Evolutionary conservation across 2,888 invertebrate genomes (phyloP).

Genomic region (Machimus atricapillus): DNA sequence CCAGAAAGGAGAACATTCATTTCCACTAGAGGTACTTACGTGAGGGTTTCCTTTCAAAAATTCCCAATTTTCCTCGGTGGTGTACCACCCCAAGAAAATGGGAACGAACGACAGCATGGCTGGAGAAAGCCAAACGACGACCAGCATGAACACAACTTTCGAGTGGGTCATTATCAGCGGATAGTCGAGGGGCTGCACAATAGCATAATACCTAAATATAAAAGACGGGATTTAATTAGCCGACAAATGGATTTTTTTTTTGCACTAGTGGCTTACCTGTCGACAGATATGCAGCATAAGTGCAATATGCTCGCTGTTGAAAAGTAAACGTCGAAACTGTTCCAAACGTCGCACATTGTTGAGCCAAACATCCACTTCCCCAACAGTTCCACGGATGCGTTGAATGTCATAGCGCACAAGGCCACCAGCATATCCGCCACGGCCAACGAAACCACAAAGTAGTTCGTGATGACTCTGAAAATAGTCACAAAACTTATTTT

Average conservation of each 20-base stretch:
- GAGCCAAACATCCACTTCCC: slow-evolving; percentile 89
- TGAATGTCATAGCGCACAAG: slow-evolving; percentile 90
- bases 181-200: slow-evolving; percentile 90
- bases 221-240: not conserved
- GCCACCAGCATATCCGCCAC: slow-evolving; percentile 94
- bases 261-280: slow-evolving; percentile 61
- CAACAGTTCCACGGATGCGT: slow-evolving; percentile 85
- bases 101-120: slow-evolving; percentile 91
- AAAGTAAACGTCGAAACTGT: slow-evolving; percentile 92
- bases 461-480: slow-evolving; percentile 85
- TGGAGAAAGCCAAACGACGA: slow-evolving; percentile 90
- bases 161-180: slow-evolving; percentile 89
- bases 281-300: slow-evolving; percentile 92
- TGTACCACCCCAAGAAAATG: slow-evolving; percentile 95
- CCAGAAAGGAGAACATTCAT: not conserved
- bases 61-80: slow-evolving; percentile 80
- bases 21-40: slow-evolving; percentile 57
- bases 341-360: slow-evolving; percentile 93
- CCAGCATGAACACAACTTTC: slow-evolving; percentile 80
- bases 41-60: slow-evolving; percentile 73
- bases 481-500: not conserved
- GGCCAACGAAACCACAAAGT: slow-evolving; percentile 93
- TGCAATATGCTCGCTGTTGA: slow-evolving; percentile 91
- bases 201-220: slow-evolving; percentile 78
- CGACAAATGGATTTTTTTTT: not conserved